Conservation (phyloP, 1,140 invertebrate genomes). For the Drosophila sp. region DNA sequence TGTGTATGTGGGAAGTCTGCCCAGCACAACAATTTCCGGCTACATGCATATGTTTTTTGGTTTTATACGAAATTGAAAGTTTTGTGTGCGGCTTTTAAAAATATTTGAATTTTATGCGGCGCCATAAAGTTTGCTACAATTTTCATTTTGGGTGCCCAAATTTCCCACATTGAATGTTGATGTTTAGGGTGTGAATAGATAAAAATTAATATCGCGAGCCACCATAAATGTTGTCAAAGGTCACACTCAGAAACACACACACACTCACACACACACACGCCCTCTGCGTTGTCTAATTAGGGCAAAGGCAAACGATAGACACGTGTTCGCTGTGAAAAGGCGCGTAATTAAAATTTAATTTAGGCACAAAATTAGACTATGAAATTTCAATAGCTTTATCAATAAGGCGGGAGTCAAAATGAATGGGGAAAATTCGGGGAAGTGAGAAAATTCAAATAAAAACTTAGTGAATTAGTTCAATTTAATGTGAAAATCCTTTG, state of each 20-base stretch:
- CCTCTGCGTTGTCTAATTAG: slow-evolving; percentile 54
- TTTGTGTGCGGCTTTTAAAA: slow-evolving; percentile 39
- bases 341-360: slow-evolving; percentile 79
- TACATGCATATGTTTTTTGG: slow-evolving; percentile 26
- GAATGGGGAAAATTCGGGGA: slow-evolving; percentile 8
- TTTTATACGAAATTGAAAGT: slow-evolving; percentile 47
- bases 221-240: slow-evolving; percentile 61
- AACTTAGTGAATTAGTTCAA: slow-evolving; percentile 71
- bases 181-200: slow-evolving; percentile 51
- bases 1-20: slow-evolving; percentile 31
- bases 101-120: slow-evolving; percentile 33
- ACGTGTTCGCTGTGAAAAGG: slow-evolving; percentile 31
- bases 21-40: slow-evolving; percentile 44
- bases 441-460: slow-evolving; percentile 49
- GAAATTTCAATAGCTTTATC: slow-evolving; percentile 69
- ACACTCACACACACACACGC: slow-evolving; percentile 4
- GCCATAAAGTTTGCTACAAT: slow-evolving; percentile 37
- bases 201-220: slow-evolving; percentile 71
- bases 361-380: slow-evolving; percentile 72
- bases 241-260: slow-evolving; percentile 15
- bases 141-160: slow-evolving; percentile 15
- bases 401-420: not conserved
- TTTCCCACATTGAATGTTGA: slow-evolving; percentile 9
- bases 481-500: slow-evolving; percentile 73
- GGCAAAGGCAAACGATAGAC: slow-evolving; percentile 40